Conservation (phyloP, 2,113 vertebrate species). For the Festucalex cinctus region DNA sequence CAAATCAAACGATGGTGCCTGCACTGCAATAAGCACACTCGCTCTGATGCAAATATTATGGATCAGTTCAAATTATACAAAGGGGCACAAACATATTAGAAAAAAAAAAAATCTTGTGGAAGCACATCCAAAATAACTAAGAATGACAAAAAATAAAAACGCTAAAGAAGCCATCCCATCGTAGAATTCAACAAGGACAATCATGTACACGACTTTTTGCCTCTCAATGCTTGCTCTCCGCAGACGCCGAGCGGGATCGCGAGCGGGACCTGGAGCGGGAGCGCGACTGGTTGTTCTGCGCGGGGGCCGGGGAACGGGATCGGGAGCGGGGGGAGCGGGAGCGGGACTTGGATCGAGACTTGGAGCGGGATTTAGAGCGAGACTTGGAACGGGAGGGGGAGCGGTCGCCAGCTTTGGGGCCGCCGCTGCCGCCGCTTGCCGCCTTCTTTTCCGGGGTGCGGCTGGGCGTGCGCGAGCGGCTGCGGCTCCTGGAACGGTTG, state of each 20-base stretch:
- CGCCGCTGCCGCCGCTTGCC: conserved; percentile 53
- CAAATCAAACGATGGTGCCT: not conserved
- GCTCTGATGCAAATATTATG: not conserved
- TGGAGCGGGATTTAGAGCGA: conserved; percentile 48
- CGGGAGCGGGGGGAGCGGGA: conserved; percentile 3
- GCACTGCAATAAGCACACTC: not conserved
- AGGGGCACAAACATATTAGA: conserved; percentile 10
- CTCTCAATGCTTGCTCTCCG: conserved; percentile 71
- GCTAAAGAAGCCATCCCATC: not conserved
- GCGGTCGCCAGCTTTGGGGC: conserved; percentile 46
- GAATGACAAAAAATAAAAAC: conserved; percentile 19
- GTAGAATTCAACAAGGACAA: not conserved
- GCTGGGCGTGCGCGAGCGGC: conserved; percentile 67
- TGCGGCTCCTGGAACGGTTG: conserved; percentile 65
- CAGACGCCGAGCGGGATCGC: conserved; percentile 45
- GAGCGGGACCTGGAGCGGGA: conserved; percentile 12
- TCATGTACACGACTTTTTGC: not conserved
- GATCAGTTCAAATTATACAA: not conserved
- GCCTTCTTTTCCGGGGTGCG: conserved; percentile 74
- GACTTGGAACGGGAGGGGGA: conserved; percentile 65
- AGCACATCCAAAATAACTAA: conserved; percentile 19
- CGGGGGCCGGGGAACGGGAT: not conserved
- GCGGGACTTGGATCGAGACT: conserved; percentile 26
- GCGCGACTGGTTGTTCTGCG: conserved; percentile 10
- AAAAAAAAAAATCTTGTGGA: conserved; percentile 9